Percentiles rank a stretch among this genome's conserved stretches.
These are phyloP conservation scores for Ormyrus labotus DNA, from an alignment of 2,888 invertebrate genomes.

Conservation along the genomic window DNA sequence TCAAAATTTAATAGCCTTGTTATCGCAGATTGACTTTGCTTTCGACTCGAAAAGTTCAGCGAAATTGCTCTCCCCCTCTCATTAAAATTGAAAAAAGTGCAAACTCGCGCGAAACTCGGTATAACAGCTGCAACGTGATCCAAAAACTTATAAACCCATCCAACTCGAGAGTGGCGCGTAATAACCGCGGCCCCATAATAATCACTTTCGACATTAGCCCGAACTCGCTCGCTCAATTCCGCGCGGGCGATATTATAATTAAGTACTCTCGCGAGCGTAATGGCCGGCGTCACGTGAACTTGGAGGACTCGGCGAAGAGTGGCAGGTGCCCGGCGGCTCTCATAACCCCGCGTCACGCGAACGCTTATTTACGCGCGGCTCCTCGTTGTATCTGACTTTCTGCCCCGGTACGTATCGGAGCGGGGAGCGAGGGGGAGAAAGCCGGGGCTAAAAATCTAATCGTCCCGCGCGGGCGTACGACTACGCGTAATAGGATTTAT, in stretches of 20 bases:
- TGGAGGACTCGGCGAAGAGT: too few species aligned
- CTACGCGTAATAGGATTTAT: conserved; percentile 53
- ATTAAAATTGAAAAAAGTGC: too few species aligned
- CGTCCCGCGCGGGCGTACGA: conserved; percentile 9
- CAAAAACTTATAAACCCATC: conserved; percentile 42
- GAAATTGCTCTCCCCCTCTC: too few species aligned
- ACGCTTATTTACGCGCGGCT: conserved; percentile 32
- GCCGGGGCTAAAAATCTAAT: conserved; percentile 45
- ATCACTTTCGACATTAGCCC: conserved; percentile 23
- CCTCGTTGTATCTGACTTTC: too few species aligned
- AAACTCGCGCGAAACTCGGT: too few species aligned
- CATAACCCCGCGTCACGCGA: conserved; percentile 67
- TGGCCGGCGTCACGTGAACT: conserved; percentile 73
- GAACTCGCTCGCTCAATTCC: not conserved
- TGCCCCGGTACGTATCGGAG: too few species aligned
- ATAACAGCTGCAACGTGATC: not conserved
- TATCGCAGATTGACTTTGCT: too few species aligned
- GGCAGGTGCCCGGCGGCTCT: conserved; percentile 65
- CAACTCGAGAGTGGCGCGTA: conserved; percentile 12
- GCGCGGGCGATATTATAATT: conserved; percentile 74
- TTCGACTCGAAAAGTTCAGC: too few species aligned
- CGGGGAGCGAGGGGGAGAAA: too few species aligned
- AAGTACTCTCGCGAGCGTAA: conserved; percentile 73
- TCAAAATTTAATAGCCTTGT: not conserved
- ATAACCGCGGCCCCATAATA: conserved; percentile 38